Evolutionary conservation across 2,888 invertebrate genomes (phyloP).

Genomic region (Diploptera punctata): DNA sequence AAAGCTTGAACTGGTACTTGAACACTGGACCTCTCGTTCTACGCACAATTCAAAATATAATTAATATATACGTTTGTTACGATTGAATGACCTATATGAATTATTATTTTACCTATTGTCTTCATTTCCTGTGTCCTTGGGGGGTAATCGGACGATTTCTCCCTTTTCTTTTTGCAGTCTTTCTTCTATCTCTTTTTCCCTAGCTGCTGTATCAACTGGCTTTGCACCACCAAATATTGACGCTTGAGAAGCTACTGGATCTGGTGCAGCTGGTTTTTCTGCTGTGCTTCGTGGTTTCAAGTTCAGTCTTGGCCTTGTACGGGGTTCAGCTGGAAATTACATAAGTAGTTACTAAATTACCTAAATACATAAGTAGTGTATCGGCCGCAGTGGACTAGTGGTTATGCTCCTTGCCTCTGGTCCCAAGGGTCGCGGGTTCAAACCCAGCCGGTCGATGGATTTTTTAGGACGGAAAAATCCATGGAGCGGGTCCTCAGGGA

Average conservation of each 20-base stretch:
- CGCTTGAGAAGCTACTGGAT: slow-evolving; percentile 53
- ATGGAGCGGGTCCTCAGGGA: no score
- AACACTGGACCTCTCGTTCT: no score
- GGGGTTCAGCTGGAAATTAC: slow-evolving; percentile 63
- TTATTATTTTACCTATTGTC: slow-evolving; percentile 11
- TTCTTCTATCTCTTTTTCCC: slow-evolving; percentile 91
- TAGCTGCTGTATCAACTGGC: slow-evolving; percentile 92
- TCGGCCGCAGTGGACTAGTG: no score
- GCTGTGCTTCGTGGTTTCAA: slow-evolving; percentile 84
- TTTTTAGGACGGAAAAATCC: no score
- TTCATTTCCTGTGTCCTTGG: slow-evolving; percentile 12
- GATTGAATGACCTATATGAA: neutral
- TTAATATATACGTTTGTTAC: neutral
- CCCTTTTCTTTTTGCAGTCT: slow-evolving; percentile 66
- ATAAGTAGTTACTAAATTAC: no score
- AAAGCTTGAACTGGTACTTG: no score
- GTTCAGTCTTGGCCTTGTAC: slow-evolving; percentile 79
- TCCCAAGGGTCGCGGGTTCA: no score
- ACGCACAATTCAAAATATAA: neutral
- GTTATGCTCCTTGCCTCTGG: no score
- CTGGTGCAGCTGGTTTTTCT: slow-evolving; percentile 56
- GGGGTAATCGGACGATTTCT: neutral
- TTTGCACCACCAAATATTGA: slow-evolving; percentile 95
- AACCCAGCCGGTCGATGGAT: no score
- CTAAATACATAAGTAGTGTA: no score